phyloP scores from a whole-genome alignment of 2,888 invertebrate genomes.

The Sympetrum striolatum region DNA sequence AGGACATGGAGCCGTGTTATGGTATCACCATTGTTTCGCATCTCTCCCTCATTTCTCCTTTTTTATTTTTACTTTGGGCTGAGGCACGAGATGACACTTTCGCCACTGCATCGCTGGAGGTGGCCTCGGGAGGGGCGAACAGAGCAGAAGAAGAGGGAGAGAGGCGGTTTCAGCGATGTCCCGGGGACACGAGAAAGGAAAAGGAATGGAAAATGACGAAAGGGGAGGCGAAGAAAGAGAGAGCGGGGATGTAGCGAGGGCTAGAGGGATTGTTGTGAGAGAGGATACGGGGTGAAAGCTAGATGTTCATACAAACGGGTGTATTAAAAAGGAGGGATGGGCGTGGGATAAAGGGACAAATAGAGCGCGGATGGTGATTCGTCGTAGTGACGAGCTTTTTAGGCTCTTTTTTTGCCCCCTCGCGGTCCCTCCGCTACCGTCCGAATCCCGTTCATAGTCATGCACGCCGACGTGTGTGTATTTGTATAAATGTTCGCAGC shows the following conservation, averaged over 20 bases:
- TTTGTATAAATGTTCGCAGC: neutral
- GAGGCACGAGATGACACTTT: constrained; percentile 41
- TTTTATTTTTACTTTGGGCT: constrained; percentile 17
- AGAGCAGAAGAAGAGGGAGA: neutral
- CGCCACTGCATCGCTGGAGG: constrained; percentile 42
- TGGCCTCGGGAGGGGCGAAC: neutral
- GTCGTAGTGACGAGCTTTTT: neutral
- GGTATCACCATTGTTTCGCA: constrained; percentile 38
- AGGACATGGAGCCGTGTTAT: constrained; percentile 36
- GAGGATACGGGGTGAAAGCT: neutral
- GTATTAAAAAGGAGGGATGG: neutral
- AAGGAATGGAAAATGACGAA: neutral
- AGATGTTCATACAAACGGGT: neutral
- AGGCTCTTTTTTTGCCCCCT: neutral
- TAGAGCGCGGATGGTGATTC: neutral
- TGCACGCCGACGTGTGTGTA: neutral
- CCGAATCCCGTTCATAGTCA: neutral
- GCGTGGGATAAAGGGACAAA: neutral
- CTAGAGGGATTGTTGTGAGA: neutral
- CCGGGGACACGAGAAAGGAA: neutral
- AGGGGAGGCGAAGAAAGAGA: neutral
- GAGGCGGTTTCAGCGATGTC: neutral
- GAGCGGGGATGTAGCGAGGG: neutral
- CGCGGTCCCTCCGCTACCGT: neutral
- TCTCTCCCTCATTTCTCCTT: neutral